Percentiles rank a stretch among this genome's conserved stretches.
phyloP scores from a whole-genome alignment of 92 coral and sea anemone species.

The Phenganax subtilis region DNA sequence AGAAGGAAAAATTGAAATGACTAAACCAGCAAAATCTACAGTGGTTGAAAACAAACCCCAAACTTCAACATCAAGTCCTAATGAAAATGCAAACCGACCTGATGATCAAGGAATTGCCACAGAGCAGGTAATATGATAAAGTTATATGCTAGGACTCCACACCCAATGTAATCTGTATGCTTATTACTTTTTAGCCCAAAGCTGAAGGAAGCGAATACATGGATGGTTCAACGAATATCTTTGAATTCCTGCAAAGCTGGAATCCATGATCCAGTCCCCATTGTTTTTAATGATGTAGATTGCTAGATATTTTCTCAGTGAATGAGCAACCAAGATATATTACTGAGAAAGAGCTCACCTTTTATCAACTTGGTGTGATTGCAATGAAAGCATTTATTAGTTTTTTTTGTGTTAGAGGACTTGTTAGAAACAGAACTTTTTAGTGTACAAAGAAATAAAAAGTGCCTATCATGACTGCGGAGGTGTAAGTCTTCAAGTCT shows the following conservation, averaged over 20 bases:
- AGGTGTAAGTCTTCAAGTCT: no score
- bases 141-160: neutral
- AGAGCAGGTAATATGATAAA: neutral
- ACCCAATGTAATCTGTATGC: neutral
- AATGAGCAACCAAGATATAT: neutral
- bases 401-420: neutral
- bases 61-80: constrained; percentile 7
- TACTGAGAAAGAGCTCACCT: neutral
- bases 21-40: constrained; percentile 3
- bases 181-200: constrained; percentile 3
- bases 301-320: no score
- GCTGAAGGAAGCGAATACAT: constrained; percentile 7
- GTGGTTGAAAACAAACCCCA: constrained; percentile 11
- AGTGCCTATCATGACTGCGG: no score
- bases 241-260: constrained; percentile 37
- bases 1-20: neutral
- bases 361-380: neutral
- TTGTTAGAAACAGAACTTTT: no score
- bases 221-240: constrained; percentile 15
- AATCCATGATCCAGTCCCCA: constrained; percentile 2
- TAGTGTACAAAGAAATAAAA: no score
- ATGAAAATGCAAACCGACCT: neutral
- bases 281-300: neutral
- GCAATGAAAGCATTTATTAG: neutral
- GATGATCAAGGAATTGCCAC: neutral